Conservation (phyloP, 2,113 vertebrate genomes). For the Neotoma lepida region DNA sequence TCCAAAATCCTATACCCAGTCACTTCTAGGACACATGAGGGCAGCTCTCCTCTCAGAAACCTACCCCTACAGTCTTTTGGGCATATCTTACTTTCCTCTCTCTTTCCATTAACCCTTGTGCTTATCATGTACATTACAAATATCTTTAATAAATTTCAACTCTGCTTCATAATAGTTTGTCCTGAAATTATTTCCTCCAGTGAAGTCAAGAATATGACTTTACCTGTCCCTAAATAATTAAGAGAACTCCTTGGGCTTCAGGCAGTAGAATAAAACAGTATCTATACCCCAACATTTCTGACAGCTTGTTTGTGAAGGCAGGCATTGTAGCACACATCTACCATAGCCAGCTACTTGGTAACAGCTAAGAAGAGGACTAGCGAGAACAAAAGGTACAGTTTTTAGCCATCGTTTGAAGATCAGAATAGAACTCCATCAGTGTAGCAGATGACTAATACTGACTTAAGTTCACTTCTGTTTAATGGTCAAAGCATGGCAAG, state of each 20-base stretch:
- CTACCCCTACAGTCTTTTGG: too few relatives aligned
- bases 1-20: neutral
- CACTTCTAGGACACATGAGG: neutral
- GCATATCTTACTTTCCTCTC: neutral
- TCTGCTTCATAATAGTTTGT: neutral
- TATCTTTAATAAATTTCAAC: neutral
- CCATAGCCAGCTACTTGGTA: neutral
- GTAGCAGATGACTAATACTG: neutral
- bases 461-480: conserved; percentile 4
- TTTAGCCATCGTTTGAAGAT: neutral
- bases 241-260: neutral
- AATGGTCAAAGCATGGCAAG: conserved; percentile 25
- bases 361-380: neutral
- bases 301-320: neutral
- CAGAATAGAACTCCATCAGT: neutral
- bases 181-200: neutral
- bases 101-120: neutral
- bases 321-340: neutral
- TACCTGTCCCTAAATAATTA: neutral
- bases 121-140: neutral
- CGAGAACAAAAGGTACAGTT: neutral
- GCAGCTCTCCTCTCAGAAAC: neutral
- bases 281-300: neutral
- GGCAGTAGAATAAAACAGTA: neutral
- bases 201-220: neutral